Evolutionary conservation across 1,140 invertebrate genomes (phyloP).

Genomic region (Venturia canescens): DNA sequence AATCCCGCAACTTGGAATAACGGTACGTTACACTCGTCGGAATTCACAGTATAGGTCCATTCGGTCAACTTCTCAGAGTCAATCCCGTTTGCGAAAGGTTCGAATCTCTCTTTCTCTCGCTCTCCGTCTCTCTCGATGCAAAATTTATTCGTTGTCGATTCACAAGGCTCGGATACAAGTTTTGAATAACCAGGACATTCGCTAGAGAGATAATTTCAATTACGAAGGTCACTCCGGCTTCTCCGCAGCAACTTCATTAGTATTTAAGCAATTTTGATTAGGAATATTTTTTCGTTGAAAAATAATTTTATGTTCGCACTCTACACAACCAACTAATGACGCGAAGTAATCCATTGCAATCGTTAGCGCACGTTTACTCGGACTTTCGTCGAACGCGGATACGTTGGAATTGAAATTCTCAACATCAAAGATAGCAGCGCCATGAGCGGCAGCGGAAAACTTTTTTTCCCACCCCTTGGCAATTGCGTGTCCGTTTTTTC

Average conservation of each 20-base stretch:
- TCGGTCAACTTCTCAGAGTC: conserved; percentile 59
- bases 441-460: too few species aligned
- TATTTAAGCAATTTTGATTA: too few species aligned
- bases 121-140: conserved; percentile 19
- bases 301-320: too few species aligned
- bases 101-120: conserved; percentile 20
- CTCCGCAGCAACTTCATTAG: too few species aligned
- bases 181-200: not conserved
- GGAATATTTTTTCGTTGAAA: too few species aligned
- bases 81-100: conserved; percentile 56
- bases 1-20: conserved; percentile 70
- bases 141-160: conserved; percentile 11
- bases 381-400: too few species aligned
- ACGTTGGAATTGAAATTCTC: too few species aligned
- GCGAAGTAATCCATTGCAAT: too few species aligned
- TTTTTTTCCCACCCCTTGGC: too few species aligned
- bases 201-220: not conserved
- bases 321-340: too few species aligned
- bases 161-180: not conserved
- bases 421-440: too few species aligned
- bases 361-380: too few species aligned
- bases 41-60: conserved; percentile 70
- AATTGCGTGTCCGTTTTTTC: not conserved
- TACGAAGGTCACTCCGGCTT: not conserved
- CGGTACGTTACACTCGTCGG: conserved; percentile 73